Evolutionary conservation across 2,113 vertebrate genomes (phyloP).

Genomic region (Cyprinodon tularosa): DNA sequence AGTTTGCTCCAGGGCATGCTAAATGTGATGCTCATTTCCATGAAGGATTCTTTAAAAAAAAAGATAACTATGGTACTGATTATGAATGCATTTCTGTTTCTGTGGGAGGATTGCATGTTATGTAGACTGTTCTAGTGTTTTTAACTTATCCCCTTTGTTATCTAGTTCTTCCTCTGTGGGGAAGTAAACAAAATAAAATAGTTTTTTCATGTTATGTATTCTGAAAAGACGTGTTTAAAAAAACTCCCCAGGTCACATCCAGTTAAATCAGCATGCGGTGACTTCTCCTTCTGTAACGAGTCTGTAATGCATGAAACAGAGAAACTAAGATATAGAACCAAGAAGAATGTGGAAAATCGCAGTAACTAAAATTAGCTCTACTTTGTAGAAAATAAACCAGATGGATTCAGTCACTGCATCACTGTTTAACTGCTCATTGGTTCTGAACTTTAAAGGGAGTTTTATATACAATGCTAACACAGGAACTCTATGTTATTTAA

Average conservation of each 20-base stretch:
- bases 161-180: neutral
- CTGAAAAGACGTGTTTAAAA: neutral
- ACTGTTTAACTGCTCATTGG: neutral
- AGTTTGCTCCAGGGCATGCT: no score
- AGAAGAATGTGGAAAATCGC: neutral
- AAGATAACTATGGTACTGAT: no score
- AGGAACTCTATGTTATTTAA: no score
- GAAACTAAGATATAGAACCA: neutral
- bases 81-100: neutral
- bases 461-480: no score
- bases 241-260: neutral
- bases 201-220: neutral
- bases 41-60: no score
- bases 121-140: neutral
- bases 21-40: no score
- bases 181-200: neutral
- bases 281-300: neutral
- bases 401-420: neutral
- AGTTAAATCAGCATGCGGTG: neutral
- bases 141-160: neutral
- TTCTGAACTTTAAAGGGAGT: neutral
- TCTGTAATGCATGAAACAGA: neutral
- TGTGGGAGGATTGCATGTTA: no score
- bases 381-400: neutral
- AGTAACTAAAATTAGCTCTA: neutral